phyloP scores from a whole-genome alignment of 2,113 vertebrate genomes.

The Panthera leo region DNA sequence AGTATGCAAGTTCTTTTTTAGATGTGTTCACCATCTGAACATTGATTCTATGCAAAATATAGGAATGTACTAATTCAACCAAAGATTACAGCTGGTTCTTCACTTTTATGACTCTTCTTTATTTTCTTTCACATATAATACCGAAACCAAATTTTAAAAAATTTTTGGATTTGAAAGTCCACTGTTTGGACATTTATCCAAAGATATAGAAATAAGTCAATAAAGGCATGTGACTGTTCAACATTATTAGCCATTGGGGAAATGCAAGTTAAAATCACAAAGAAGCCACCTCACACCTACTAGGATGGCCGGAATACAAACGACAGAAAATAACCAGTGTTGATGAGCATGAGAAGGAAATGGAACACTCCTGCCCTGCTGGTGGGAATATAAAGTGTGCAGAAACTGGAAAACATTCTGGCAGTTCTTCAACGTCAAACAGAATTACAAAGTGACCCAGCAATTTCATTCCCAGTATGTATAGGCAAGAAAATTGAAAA shows the following conservation, averaged over 20 bases:
- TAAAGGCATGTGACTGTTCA: neutral
- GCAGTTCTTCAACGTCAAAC: neutral
- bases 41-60: conserved; percentile 3
- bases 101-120: neutral
- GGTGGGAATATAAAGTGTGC: neutral
- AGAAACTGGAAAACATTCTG: neutral
- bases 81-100: neutral
- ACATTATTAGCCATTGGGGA: neutral
- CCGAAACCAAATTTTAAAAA: neutral
- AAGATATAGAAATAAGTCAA: neutral
- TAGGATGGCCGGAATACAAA: neutral
- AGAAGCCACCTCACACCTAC: neutral
- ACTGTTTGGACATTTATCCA: neutral
- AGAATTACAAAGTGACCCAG: neutral
- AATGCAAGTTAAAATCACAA: neutral
- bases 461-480: neutral
- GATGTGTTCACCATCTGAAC: neutral
- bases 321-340: neutral
- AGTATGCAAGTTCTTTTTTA: neutral
- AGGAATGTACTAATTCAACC: neutral
- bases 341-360: neutral
- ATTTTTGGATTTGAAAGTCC: neutral
- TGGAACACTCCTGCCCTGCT: neutral
- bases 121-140: neutral
- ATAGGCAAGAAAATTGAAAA: neutral